phyloP scores from a whole-genome alignment of 1,140 invertebrate genomes.

The Mactra quadrangularis region DNA sequence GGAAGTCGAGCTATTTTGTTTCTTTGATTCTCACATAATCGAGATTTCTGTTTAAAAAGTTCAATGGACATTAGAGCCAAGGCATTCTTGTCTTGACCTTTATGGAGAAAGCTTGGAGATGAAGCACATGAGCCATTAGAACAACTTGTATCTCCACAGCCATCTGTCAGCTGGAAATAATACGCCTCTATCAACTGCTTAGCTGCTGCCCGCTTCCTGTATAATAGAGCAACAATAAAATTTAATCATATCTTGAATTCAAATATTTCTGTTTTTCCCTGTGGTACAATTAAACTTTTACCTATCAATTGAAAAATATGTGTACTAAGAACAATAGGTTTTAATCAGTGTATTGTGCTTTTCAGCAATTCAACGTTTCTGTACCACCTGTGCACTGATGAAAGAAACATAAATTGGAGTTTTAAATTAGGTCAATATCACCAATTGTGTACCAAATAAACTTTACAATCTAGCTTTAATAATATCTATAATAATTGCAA shows the following conservation, averaged over 20 bases:
- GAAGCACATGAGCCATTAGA: slow-evolving; percentile 94
- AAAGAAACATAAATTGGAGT: background rate
- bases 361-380: background rate
- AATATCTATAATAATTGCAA: background rate
- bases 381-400: background rate
- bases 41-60: slow-evolving; percentile 92
- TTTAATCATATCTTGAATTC: no score
- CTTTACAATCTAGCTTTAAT: background rate
- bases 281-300: background rate
- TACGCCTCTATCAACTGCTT: slow-evolving; percentile 95
- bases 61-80: slow-evolving; percentile 94
- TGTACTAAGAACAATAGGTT: no score
- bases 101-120: slow-evolving; percentile 84
- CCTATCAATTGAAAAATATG: background rate
- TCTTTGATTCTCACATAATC: slow-evolving; percentile 72
- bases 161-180: slow-evolving; percentile 95
- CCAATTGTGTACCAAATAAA: background rate
- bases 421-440: background rate
- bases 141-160: slow-evolving; percentile 94
- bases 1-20: slow-evolving; percentile 71
- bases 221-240: slow-evolving; percentile 2
- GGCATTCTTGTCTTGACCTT: slow-evolving; percentile 87
- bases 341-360: no score
- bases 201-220: slow-evolving; percentile 92
- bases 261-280: no score